Base-by-base conservation (phyloP, 2,888 invertebrate species). In the Standfussiana lucernea region DNA sequence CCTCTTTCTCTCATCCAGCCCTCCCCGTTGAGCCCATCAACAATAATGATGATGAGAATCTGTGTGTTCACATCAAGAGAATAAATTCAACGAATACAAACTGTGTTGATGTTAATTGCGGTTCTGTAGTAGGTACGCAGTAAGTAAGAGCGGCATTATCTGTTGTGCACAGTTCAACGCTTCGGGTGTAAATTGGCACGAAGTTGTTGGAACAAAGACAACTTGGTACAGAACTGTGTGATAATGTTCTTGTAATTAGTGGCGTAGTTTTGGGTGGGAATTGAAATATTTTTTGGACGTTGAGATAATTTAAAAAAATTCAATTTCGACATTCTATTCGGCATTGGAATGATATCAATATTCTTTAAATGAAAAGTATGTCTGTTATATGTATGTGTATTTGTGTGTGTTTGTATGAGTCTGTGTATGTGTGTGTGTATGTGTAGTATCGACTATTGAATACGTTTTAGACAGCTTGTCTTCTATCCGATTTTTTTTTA, bases 11-110 rank as follows among this genome's bases (percentile, higher is more conserved):
- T 18, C 53, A 50, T 8, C 6, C 11, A 59, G 32, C 59, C n/a
- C 24, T 13, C 53, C 45, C 67, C 66, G 64, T 79, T 64, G 40
- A 64, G 18, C 18, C 61, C 79, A 88, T 86, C 84, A 75, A 71
- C 74, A 71, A 78, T 84, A 88, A 86, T 72, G 84, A 65, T 84
- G 88, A 86, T 86, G 86, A 86, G 78, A 86, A 86, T 86, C 88
- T 78, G 84, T 78, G 79, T 76, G 64, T 77, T 67, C 75, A 74
- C 88, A 80, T 72, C 61, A 59, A 68, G 75, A 70, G 79, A 77
- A 78, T 83, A 78, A 86, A 87, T 80, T 37, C 72, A 50, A 67
- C 77, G 74, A 84, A 79, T 81, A 86, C 88, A 82, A 84, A 84
- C 79, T 79, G 82, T 84, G 82, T 82, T 86, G 68, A 64, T 77